These are phyloP conservation scores for Drosophila monieri DNA, from an alignment of 2,888 invertebrate genomes.

Conservation along the genomic window DNA sequence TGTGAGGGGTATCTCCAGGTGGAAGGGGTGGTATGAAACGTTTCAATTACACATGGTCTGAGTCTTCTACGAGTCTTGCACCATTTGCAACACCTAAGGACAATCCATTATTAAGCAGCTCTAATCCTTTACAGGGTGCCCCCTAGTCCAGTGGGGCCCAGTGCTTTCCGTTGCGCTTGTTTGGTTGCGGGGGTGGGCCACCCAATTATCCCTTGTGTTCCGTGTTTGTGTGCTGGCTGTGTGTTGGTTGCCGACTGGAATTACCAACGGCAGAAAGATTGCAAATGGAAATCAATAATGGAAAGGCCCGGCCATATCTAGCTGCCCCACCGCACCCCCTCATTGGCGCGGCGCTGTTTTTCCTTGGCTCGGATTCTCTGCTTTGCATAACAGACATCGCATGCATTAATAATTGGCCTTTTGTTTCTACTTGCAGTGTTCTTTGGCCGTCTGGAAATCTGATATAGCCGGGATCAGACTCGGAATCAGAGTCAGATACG, in stretches of 20 bases:
- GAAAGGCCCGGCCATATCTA: constrained; percentile 50
- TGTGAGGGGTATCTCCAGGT: neutral
- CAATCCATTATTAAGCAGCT: neutral
- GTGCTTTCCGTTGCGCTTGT: constrained; percentile 8
- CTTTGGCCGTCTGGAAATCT: constrained; percentile 58
- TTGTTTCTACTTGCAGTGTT: constrained; percentile 36
- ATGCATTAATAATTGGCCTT: constrained; percentile 39
- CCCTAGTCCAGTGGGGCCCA: neutral
- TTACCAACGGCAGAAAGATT: constrained; percentile 48
- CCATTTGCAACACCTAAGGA: no score
- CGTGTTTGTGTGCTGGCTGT: constrained; percentile 2
- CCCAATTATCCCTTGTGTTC: constrained; percentile 31
- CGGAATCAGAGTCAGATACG: constrained; percentile 7
- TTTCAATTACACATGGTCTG: no score
- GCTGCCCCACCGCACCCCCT: neutral
- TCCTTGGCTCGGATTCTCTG: constrained; percentile 30
- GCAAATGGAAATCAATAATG: constrained; percentile 70
- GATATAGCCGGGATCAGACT: constrained; percentile 44
- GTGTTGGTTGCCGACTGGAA: constrained; percentile 28
- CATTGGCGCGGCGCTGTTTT: constrained; percentile 12
- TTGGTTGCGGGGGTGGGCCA: constrained; percentile 34
- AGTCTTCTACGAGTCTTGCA: neutral
- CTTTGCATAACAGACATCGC: constrained; percentile 33
- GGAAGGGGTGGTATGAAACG: neutral
- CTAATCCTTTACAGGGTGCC: constrained; percentile 7